Evolutionary conservation across 2,797 vertebrate genomes (phyloP), one percentile per base, ranked within the genome.

Genomic region (Limnodromus scolopaceus): DNA sequence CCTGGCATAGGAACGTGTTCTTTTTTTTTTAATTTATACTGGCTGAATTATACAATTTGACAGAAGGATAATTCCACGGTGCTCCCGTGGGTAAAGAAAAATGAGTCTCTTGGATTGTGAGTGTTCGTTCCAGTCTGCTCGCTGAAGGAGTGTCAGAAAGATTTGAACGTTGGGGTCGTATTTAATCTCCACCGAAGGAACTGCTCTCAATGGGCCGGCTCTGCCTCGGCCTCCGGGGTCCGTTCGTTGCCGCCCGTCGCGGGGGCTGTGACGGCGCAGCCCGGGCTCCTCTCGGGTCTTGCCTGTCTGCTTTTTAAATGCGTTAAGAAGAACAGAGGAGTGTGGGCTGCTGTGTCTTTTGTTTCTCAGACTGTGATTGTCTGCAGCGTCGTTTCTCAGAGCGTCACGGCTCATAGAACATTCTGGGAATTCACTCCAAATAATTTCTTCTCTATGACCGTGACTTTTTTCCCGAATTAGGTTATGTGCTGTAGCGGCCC

Each of bases 41-140:
- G 55, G 5, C 71, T 64, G 53, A 88, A 38, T 86, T 68, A n/a
- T 6, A 20, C 51, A 16, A 2, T 60, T 32, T 85, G 94, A 70
- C 75, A 85, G 51, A 64, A 39, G 15, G 27, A 1, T 13, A 86
- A 84, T 75, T 68, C 64, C 41, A 0, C 2, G 14, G 28, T 25
- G 25, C 54, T 88, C 82, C 86, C 34, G 2, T 46, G 45, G 70
- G 71, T 53, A 63, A 88, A 86, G 65, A 72, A 77, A 75, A 77
- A 66, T 27, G 39, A 74, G 7, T 55, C 64, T 71, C 23, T 46
- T 75, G 71, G 41, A 5, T 45, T 65, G 28, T 28, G 11, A 2
- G 0, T 34, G 4, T 23, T 84, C 12, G 0, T 58, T 71, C 60
- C 48, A 8, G 5, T 25, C 2, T 10, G 25, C 36, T 17, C 19